phyloP scores from a whole-genome alignment of 2,888 invertebrate species.

The Taenaris catops region DNA sequence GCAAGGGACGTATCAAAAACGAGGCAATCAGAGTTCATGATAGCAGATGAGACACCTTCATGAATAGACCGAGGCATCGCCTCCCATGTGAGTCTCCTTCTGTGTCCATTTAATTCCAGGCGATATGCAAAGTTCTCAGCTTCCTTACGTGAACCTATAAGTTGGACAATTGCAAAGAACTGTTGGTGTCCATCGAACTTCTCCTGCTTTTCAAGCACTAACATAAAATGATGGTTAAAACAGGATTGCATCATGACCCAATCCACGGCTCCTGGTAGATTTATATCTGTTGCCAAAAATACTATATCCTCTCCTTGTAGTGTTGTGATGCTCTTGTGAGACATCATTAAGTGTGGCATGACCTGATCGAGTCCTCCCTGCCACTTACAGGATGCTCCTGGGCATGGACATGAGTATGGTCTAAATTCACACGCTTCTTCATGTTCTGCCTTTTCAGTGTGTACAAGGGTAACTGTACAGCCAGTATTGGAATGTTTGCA shows the following conservation, averaged over 20 bases:
- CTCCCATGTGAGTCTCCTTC: constrained; percentile 98
- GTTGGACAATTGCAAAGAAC: constrained; percentile 98
- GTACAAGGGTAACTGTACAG: constrained; percentile 93
- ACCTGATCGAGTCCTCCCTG: constrained; percentile 98
- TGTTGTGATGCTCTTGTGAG: constrained; percentile 98
- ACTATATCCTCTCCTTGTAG: constrained; percentile 99
- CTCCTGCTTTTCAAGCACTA: constrained; percentile 98
- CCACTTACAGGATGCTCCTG: constrained; percentile 99
- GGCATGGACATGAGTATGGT: constrained; percentile 99
- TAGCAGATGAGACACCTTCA: constrained; percentile 98
- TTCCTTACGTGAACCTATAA: constrained; percentile 99
- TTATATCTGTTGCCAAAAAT: constrained; percentile 99
- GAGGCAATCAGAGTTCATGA: constrained; percentile 98
- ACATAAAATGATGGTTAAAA: constrained; percentile 99
- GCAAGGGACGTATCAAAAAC: constrained; percentile 99
- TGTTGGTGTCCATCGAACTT: constrained; percentile 98
- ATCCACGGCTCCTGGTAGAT: constrained; percentile 98
- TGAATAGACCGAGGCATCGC: constrained; percentile 99
- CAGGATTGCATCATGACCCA: constrained; percentile 99
- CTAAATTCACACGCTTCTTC: constrained; percentile 99
- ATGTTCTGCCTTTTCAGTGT: constrained; percentile 99
- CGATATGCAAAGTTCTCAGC: constrained; percentile 99
- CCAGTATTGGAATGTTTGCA: constrained; percentile 99
- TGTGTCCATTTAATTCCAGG: constrained; percentile 96
- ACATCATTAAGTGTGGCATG: constrained; percentile 98